Evolutionary conservation across 2,797 vertebrate species (phyloP).

Genomic region (Diceros bicornis): DNA sequence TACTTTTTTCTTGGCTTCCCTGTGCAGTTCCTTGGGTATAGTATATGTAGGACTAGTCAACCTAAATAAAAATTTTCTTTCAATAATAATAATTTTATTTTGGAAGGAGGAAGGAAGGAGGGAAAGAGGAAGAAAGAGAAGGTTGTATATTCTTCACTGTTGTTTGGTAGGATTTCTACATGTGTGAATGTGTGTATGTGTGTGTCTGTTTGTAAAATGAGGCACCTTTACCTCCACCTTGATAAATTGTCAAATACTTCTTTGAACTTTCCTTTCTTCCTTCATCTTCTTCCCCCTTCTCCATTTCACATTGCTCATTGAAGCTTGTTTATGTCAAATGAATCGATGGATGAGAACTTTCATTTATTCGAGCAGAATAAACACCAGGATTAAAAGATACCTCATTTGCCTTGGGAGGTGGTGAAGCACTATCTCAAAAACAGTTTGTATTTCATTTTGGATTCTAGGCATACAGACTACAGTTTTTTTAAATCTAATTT

Average conservation of each 20-base stretch:
- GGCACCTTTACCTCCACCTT: not conserved
- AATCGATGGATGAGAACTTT: not conserved
- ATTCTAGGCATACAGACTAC: not conserved
- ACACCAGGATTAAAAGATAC: not conserved
- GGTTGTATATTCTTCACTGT: not conserved
- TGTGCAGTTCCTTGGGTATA: not conserved
- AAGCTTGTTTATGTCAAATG: not conserved
- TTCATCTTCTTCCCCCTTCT: not conserved
- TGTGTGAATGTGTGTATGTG: not conserved
- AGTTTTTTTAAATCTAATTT: not conserved
- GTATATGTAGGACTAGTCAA: not conserved
- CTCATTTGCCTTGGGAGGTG: not conserved
- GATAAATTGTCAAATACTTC: not conserved
- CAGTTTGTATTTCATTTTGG: not conserved
- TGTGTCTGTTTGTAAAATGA: not conserved
- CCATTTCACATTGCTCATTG: not conserved
- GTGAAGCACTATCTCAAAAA: not conserved
- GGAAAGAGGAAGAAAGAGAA: not conserved
- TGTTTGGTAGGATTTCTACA: not conserved
- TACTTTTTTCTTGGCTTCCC: not conserved
- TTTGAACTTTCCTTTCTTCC: not conserved
- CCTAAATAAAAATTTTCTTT: not conserved
- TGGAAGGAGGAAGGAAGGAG: not conserved
- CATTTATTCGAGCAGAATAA: constrained; percentile 22
- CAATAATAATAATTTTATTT: not conserved